Conservation (phyloP, 2,888 invertebrate species). For the Coelinius sp. region DNA sequence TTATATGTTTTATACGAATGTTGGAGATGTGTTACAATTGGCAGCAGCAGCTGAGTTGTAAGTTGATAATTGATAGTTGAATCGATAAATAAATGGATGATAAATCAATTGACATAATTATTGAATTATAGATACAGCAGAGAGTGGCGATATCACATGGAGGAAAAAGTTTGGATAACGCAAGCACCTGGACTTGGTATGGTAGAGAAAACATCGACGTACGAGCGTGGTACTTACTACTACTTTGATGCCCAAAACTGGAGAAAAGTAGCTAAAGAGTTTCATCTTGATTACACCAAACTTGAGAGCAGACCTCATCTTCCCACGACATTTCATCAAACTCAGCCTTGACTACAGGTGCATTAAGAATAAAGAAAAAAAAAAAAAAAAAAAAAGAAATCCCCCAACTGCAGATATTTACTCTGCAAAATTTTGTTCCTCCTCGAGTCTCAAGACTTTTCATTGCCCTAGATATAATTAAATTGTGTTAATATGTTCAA, state of each 20-base stretch:
- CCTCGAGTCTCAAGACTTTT: too few relatives aligned
- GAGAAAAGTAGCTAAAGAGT: slow-evolving; percentile 99
- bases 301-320: slow-evolving; percentile 92
- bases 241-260: slow-evolving; percentile 99
- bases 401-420: too few relatives aligned
- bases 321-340: slow-evolving; percentile 78
- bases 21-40: slow-evolving; percentile 97
- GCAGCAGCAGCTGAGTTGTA: slow-evolving; percentile 97
- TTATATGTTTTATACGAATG: slow-evolving; percentile 99
- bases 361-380: too few relatives aligned
- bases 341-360: slow-evolving; percentile 72
- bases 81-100: background rate
- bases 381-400: too few relatives aligned
- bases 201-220: slow-evolving; percentile 94
- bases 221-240: slow-evolving; percentile 99
- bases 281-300: slow-evolving; percentile 99
- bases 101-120: slow-evolving; percentile 1
- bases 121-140: slow-evolving; percentile 85
- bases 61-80: slow-evolving; percentile 2
- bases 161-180: slow-evolving; percentile 99
- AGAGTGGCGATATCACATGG: slow-evolving; percentile 99
- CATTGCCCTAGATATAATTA: background rate
- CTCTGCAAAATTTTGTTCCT: too few relatives aligned
- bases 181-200: slow-evolving; percentile 96
- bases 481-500: slow-evolving; percentile 17